phyloP scores from a whole-genome alignment of 1,140 invertebrate genomes.

The Triops cancriformis region DNA sequence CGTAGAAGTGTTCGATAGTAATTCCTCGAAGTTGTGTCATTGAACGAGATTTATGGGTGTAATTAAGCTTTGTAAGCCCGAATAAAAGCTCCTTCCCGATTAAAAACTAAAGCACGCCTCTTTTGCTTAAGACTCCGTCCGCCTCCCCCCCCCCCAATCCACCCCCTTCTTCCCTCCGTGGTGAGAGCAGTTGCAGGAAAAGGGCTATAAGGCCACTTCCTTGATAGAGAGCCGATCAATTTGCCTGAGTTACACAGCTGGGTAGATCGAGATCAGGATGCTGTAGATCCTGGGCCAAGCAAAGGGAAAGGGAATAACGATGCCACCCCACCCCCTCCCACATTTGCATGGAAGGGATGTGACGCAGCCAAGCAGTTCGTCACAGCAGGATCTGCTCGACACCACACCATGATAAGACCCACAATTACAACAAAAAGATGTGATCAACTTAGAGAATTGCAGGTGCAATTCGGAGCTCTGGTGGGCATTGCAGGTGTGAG shows the following conservation, averaged over 20 bases:
- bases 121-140: neutral
- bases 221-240: slow-evolving; percentile 13
- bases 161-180: neutral
- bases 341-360: slow-evolving; percentile 1
- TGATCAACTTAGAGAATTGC: neutral
- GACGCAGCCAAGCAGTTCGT: neutral
- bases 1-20: neutral
- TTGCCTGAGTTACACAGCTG: slow-evolving; percentile 12
- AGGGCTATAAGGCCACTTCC: slow-evolving; percentile 12
- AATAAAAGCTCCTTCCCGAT: slow-evolving; percentile 6
- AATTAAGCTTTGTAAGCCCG: slow-evolving; percentile 6
- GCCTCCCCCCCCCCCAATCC: neutral
- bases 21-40: neutral
- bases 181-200: slow-evolving; percentile 9
- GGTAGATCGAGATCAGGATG: slow-evolving; percentile 9
- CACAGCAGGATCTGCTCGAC: neutral
- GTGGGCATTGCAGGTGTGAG: neutral
- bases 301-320: neutral
- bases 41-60: neutral
- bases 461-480: neutral
- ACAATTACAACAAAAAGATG: neutral
- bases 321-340: neutral
- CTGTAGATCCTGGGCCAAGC: neutral
- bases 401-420: neutral
- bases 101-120: slow-evolving; percentile 2